A percentile compares a stretch with the other conserved stretches of the same genome.
Evolutionary conservation across 2,888 invertebrate species (phyloP).

Genomic region (Terebella lapidaria): DNA sequence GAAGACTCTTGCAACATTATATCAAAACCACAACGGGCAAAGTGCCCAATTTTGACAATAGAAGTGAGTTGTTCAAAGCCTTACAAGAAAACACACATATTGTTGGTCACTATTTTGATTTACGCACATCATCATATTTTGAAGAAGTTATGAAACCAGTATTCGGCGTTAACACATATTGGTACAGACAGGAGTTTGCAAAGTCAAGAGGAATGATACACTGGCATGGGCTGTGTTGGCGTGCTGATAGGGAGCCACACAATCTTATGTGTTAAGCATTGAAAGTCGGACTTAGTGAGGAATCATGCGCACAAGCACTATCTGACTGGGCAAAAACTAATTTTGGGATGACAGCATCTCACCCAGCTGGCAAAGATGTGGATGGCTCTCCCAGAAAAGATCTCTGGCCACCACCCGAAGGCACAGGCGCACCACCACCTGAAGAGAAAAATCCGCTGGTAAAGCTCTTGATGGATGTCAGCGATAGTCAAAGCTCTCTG

Average conservation of each 20-base stretch:
- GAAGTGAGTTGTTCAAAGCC: constrained; percentile 16
- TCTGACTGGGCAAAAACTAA: constrained; percentile 21
- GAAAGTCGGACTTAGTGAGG: constrained; percentile 15
- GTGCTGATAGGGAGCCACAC: constrained; percentile 25
- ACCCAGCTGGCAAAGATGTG: too few relatives aligned
- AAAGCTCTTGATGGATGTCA: constrained; percentile 26
- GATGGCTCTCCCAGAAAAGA: constrained; percentile 23
- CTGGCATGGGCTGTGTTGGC: too few relatives aligned
- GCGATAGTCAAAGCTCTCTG: constrained; percentile 19
- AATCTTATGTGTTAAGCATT: constrained; percentile 19
- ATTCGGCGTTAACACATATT: constrained; percentile 20
- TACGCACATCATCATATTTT: too few relatives aligned
- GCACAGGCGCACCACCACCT: constrained; percentile 23
- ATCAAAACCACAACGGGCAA: constrained; percentile 14
- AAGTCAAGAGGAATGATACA: too few relatives aligned
- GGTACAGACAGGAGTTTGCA: too few relatives aligned
- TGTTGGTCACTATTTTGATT: too few relatives aligned
- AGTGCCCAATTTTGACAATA: constrained; percentile 3
- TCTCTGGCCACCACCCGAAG: constrained; percentile 29
- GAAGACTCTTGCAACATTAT: constrained; percentile 20
- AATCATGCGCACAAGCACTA: constrained; percentile 15
- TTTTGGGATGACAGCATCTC: constrained; percentile 24
- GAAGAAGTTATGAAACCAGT: constrained; percentile 25
- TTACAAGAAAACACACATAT: too few relatives aligned
- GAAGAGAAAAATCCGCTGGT: constrained; percentile 26